These are phyloP conservation scores for Trematomus loennbergii DNA, from an alignment of 2,113 vertebrate species.

Conservation along the genomic window DNA sequence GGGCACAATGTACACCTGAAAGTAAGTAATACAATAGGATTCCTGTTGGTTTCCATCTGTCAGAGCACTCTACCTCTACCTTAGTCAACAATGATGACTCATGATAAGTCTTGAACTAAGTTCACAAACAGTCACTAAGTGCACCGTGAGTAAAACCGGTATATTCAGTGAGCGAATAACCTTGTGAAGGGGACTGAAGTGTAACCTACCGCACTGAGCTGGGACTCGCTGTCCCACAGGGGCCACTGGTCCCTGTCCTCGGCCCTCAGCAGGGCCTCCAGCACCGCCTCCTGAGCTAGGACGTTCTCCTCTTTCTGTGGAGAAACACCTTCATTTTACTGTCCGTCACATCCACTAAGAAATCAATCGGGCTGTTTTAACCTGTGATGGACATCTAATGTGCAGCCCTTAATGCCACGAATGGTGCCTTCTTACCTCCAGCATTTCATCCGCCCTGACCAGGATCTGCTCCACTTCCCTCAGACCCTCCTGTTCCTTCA, in stretches of 20 bases:
- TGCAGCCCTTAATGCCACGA: not conserved
- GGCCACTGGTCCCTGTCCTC: conserved; percentile 58
- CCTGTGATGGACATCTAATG: not conserved
- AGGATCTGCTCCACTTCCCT: conserved; percentile 76
- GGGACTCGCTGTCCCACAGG: conserved; percentile 53
- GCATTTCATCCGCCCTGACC: conserved; percentile 75
- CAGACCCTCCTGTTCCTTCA: conserved; percentile 80
- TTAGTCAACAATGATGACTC: not conserved
- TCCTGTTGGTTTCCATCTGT: not conserved
- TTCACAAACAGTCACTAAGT: too few species aligned
- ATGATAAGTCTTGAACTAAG: too few species aligned
- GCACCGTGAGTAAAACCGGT: too few species aligned
- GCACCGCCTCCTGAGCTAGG: conserved; percentile 77
- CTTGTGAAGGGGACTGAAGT: not conserved
- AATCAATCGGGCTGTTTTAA: not conserved
- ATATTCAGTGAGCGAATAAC: too few species aligned
- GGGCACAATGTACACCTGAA: too few species aligned
- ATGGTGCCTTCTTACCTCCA: conserved; percentile 66
- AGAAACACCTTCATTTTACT: not conserved
- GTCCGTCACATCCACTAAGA: not conserved
- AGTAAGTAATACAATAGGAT: not conserved
- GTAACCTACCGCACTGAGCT: conserved; percentile 53
- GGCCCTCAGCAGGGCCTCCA: conserved; percentile 74
- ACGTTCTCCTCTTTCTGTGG: conserved; percentile 82
- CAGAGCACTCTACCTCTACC: not conserved